A percentile compares a stretch with the other conserved stretches of the same genome.
Conservation (phyloP, 1,140 invertebrate genomes). For the Drosophila pandora region DNA sequence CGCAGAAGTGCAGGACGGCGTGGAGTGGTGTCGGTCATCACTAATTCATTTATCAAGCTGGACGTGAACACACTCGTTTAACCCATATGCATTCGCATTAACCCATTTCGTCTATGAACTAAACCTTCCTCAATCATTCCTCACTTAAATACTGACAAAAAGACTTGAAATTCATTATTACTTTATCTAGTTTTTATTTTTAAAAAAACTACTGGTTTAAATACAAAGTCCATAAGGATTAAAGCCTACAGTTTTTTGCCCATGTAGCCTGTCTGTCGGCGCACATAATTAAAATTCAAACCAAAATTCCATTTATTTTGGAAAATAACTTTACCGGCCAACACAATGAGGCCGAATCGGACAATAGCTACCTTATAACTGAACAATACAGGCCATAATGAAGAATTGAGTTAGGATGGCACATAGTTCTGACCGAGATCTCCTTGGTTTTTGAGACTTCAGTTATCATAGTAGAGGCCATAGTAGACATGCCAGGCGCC, state of each 20-base stretch:
- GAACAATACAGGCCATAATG: slow-evolving; percentile 44
- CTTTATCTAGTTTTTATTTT: too few species aligned
- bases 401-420: slow-evolving; percentile 45
- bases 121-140: neutral
- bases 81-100: slow-evolving; percentile 29
- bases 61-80: slow-evolving; percentile 15
- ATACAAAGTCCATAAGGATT: neutral
- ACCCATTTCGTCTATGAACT: neutral
- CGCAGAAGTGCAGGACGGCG: neutral
- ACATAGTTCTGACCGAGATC: slow-evolving; percentile 6
- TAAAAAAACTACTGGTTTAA: too few species aligned
- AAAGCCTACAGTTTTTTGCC: slow-evolving; percentile 43
- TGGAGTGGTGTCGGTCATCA: slow-evolving; percentile 49
- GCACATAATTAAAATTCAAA: slow-evolving; percentile 79
- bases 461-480: slow-evolving; percentile 4
- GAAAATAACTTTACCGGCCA: slow-evolving; percentile 65
- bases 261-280: slow-evolving; percentile 2
- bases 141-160: too few species aligned
- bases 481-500: neutral
- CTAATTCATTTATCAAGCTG: slow-evolving; percentile 74
- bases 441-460: slow-evolving; percentile 9
- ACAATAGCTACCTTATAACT: slow-evolving; percentile 52
- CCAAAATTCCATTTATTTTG: slow-evolving; percentile 80
- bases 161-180: too few species aligned
- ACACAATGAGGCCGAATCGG: slow-evolving; percentile 51